phyloP scores from a whole-genome alignment of 2,888 invertebrate species.

The Nesidiocoris tenuis region DNA sequence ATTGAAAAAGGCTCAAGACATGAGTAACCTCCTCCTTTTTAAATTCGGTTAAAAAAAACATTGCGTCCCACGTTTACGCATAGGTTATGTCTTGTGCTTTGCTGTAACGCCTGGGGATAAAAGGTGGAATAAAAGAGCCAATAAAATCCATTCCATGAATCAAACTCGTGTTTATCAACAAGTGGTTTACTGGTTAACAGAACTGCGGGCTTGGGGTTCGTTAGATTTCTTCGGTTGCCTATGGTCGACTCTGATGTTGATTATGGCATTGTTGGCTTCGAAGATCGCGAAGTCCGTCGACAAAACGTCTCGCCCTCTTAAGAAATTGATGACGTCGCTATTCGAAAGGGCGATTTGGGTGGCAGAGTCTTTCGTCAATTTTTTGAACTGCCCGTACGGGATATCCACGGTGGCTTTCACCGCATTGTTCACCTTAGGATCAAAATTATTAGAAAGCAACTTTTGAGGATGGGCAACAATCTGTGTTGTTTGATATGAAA shows the following conservation, averaged over 20 bases:
- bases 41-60: no score
- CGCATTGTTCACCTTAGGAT: conserved; percentile 56
- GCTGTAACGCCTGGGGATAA: no score
- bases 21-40: no score
- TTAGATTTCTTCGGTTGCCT: not conserved
- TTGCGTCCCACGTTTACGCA: no score
- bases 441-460: no score
- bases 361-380: conserved; percentile 59
- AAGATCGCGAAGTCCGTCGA: conserved; percentile 51
- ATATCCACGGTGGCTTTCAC: conserved; percentile 60
- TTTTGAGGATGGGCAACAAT: no score
- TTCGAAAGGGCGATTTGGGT: conserved; percentile 59
- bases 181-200: not conserved
- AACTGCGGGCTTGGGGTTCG: not conserved
- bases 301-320: conserved; percentile 53
- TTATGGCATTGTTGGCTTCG: conserved; percentile 41
- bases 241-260: conserved; percentile 48
- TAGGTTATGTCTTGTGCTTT: no score
- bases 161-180: no score
- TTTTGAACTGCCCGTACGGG: conserved; percentile 58
- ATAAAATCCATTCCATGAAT: no score
- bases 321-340: conserved; percentile 53
- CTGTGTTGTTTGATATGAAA: no score
- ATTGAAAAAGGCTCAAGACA: no score
- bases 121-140: no score